Conservation (phyloP, 2,888 invertebrate genomes). For the Stenolophus ochropezus region DNA sequence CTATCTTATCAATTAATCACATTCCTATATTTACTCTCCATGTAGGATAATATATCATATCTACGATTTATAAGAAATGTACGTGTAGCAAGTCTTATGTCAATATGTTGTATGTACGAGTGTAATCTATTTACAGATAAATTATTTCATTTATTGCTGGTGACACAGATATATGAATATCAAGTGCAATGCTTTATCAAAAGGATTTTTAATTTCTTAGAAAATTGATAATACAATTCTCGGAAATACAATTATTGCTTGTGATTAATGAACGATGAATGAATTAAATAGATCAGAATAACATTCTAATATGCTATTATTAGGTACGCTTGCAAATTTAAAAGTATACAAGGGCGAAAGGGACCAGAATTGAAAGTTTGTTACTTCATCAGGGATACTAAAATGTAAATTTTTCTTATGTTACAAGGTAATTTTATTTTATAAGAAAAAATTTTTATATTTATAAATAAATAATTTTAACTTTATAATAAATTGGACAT, state of each 20-base stretch:
- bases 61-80: conserved; percentile 20
- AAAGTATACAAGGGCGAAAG: too few species aligned
- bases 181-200: neutral
- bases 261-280: neutral
- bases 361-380: too few species aligned
- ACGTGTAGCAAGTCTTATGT: neutral
- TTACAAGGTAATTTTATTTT: too few species aligned
- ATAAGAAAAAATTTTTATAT: too few species aligned
- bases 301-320: neutral
- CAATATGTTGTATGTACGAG: neutral
- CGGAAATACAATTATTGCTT: conserved; percentile 23
- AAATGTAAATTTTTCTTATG: too few species aligned
- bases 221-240: conserved; percentile 15
- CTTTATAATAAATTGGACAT: too few species aligned
- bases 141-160: conserved; percentile 11
- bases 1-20: conserved; percentile 11
- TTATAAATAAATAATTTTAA: too few species aligned
- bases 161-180: conserved; percentile 4
- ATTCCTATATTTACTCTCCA: neutral
- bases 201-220: neutral
- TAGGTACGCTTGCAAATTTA: too few species aligned
- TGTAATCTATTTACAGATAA: conserved; percentile 18
- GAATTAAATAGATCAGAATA: neutral
- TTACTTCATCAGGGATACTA: too few species aligned
- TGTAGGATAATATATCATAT: conserved; percentile 1